Evolutionary conservation across 2,113 vertebrate species (phyloP).

Genomic region (Hepsetus odoe): DNA sequence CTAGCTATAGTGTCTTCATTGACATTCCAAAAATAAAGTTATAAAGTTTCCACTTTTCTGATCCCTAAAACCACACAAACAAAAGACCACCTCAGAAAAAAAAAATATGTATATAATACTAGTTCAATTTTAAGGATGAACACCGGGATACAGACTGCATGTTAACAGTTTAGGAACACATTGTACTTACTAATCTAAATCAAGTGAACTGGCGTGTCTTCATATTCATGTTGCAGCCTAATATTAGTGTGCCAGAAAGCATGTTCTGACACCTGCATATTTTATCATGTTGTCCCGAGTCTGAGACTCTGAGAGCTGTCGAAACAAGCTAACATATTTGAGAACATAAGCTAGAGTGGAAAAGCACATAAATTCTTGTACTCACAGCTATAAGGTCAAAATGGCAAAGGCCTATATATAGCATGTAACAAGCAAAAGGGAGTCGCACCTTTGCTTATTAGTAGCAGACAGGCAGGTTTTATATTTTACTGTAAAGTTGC

Average conservation of each 20-base stretch:
- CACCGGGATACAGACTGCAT: no score
- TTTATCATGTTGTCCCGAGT: neutral
- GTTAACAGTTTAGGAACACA: neutral
- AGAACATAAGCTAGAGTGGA: neutral
- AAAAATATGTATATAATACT: no score
- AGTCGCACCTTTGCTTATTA: no score
- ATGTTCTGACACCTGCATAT: neutral
- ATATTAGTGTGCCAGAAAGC: neutral
- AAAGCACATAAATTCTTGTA: neutral
- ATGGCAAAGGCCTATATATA: neutral
- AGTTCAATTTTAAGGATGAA: no score
- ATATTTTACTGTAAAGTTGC: no score
- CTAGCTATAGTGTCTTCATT: no score
- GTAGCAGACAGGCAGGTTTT: no score
- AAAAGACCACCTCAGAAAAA: no score
- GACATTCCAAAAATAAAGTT: no score
- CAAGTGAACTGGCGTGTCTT: no score
- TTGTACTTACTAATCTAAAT: neutral
- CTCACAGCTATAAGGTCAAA: conserved; percentile 12
- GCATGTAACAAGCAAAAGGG: neutral
- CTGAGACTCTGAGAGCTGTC: neutral
- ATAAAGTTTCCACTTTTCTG: no score
- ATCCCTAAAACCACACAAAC: no score
- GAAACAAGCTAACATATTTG: neutral
- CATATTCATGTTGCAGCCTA: neutral